phyloP scores from a whole-genome alignment of 2,113 vertebrate species.

The Sylvia atricapilla region DNA sequence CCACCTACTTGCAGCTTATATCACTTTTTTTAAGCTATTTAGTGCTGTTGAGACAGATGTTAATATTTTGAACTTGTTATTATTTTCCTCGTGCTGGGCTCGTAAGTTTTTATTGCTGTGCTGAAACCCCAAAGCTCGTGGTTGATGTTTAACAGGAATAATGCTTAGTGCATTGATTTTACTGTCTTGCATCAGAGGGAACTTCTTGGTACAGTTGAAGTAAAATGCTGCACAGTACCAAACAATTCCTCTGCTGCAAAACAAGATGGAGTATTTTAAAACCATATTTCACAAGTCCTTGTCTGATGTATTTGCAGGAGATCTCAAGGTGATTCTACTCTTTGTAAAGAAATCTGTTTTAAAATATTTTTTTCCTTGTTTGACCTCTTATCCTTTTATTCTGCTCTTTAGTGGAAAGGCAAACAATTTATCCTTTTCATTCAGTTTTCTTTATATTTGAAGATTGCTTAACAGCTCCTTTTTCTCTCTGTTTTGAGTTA shows the following conservation, averaged over 20 bases:
- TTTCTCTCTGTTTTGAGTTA: neutral
- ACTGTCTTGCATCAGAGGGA: neutral
- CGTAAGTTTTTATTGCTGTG: neutral
- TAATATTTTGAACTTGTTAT: neutral
- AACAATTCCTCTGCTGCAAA: neutral
- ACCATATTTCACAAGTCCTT: neutral
- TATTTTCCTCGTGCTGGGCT: neutral
- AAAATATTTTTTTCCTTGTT: neutral
- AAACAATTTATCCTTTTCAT: neutral
- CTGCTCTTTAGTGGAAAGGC: neutral
- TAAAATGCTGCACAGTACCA: neutral
- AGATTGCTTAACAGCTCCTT: neutral
- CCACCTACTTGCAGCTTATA: neutral
- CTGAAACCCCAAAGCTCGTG: neutral
- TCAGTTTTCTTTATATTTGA: neutral
- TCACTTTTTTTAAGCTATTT: neutral
- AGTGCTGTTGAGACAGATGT: neutral
- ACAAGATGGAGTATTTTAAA: neutral
- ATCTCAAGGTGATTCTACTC: neutral
- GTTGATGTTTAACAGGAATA: neutral
- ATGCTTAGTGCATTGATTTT: neutral
- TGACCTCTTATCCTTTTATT: neutral
- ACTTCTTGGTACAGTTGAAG: neutral
- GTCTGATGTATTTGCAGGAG: neutral
- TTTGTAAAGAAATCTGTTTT: neutral